phyloP scores from a whole-genome alignment of 2,888 invertebrate genomes.

The Pogonocherus hispidulus region DNA sequence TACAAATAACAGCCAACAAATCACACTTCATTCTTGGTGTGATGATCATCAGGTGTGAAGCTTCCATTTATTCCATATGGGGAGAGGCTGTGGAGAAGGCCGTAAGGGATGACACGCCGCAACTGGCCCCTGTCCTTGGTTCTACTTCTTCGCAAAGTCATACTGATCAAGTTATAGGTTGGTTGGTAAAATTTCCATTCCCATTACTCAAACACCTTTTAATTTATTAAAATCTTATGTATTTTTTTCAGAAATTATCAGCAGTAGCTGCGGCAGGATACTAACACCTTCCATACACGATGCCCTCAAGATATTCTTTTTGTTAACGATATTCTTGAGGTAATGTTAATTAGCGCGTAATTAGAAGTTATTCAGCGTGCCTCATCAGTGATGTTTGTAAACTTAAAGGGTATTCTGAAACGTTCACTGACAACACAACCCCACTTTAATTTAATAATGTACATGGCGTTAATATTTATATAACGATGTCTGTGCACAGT shows the following conservation, averaged over 20 bases:
- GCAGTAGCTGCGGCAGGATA: slow-evolving; percentile 20
- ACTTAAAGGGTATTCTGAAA: slow-evolving; percentile 28
- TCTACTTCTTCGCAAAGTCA: slow-evolving; percentile 67
- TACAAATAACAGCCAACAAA: slow-evolving; percentile 60
- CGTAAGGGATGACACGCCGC: slow-evolving; percentile 62
- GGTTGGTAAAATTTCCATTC: no score
- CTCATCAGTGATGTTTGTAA: slow-evolving; percentile 38
- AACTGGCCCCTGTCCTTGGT: slow-evolving; percentile 63
- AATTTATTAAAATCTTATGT: no score
- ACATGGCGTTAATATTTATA: slow-evolving; percentile 6
- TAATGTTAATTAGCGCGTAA: slow-evolving; percentile 35
- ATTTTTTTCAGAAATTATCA: slow-evolving; percentile 40
- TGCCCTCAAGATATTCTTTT: slow-evolving; percentile 1
- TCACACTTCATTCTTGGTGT: slow-evolving; percentile 60
- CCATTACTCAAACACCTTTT: no score
- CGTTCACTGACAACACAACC: slow-evolving; percentile 8
- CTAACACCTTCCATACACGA: neutral
- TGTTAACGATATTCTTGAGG: slow-evolving; percentile 32
- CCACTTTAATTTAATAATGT: slow-evolving; percentile 16
- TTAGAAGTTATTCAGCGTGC: slow-evolving; percentile 35
- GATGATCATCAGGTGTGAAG: slow-evolving; percentile 62
- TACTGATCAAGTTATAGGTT: slow-evolving; percentile 51
- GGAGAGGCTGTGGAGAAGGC: slow-evolving; percentile 56
- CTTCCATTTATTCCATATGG: slow-evolving; percentile 62
- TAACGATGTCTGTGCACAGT: slow-evolving; percentile 6